Base-by-base conservation (phyloP, 1,140 invertebrate genomes). In the Camponotus vicinus region DNA sequence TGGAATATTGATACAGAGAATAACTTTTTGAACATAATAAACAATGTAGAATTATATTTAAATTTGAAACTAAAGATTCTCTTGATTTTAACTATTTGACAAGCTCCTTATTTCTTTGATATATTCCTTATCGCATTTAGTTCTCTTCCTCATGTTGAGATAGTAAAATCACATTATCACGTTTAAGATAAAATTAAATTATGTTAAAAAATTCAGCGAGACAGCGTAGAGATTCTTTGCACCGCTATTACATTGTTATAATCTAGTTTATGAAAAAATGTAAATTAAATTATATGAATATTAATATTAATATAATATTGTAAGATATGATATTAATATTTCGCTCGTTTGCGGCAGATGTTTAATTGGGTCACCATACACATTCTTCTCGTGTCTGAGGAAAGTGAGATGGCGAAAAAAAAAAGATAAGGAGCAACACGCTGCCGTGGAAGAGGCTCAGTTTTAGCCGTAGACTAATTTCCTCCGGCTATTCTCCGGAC, bases 391-490 rank as follows among this genome's bases (percentile, higher is more conserved):
- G 55, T 18, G 55, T 13, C 8, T 18, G n/a, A 83, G 32, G 8
- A 82, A 73, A 82, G 52, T 34, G 55, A 71, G 79, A 32, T 27
- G 52, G 37, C 21, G 27, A 55, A 37, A 40, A 71, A 45, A 18
- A 52, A 18, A 55, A 57, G 45, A 45, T 82, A 82, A 83, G 42
- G 55, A 63, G 34, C 61, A 83, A 73, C 70, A 59, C 63, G 42
- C 40, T 34, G 84, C 52, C 32, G 27, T 73, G 69, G 88, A 85
- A 82, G 90, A 87, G 86, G 86, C 67, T 88, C 80, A 84, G 90
- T 92, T 92, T 92, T 91, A 85, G 88, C 91, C 83, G 89, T 89
- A 93, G 92, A 93, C 92, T 93, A 93, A 93, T 93, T 93, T 91
- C 86, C 88, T 85, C 83, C 75, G 78, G 73, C 86, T 87, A 90